Percentiles rank a stretch among this genome's conserved stretches.
Evolutionary conservation across 2,797 vertebrate genomes (phyloP).

Genomic region (Pempheris klunzingeri): DNA sequence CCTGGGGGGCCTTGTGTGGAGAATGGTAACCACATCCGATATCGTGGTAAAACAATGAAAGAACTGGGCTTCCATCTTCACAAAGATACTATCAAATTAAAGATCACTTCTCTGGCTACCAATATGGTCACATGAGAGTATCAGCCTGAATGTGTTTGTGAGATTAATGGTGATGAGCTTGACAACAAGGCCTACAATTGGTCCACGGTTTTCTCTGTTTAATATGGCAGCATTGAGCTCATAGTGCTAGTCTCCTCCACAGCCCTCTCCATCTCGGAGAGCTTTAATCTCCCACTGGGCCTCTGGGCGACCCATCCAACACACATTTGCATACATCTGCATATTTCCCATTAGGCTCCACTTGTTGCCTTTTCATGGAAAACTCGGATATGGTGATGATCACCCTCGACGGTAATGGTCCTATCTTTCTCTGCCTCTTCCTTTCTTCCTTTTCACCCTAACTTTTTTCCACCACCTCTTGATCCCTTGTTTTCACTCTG

Average conservation of each 20-base stretch:
- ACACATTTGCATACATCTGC: slow-evolving; percentile 85
- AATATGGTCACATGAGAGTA: slow-evolving; percentile 23
- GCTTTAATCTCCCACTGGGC: slow-evolving; percentile 82
- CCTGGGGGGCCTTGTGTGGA: slow-evolving; percentile 13
- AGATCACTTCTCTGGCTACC: slow-evolving; percentile 36
- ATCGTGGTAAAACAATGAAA: slow-evolving; percentile 31
- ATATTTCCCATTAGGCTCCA: slow-evolving; percentile 84
- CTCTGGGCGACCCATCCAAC: slow-evolving; percentile 78
- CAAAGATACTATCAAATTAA: slow-evolving; percentile 57
- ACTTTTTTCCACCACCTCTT: slow-evolving; percentile 28
- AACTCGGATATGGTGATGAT: slow-evolving; percentile 78
- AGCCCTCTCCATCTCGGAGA: slow-evolving; percentile 74
- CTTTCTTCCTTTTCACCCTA: slow-evolving; percentile 25
- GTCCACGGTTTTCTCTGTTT: slow-evolving; percentile 42
- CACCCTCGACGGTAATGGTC: slow-evolving; percentile 72
- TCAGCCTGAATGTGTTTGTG: slow-evolving; percentile 39
- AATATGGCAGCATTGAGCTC: slow-evolving; percentile 58
- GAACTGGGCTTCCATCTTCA: slow-evolving; percentile 12
- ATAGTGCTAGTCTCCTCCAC: slow-evolving; percentile 54
- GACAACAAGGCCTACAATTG: slow-evolving; percentile 42
- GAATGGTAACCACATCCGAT: slow-evolving; percentile 33
- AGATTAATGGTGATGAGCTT: slow-evolving; percentile 47
- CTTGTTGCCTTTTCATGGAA: slow-evolving; percentile 81
- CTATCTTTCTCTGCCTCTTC: slow-evolving; percentile 59
- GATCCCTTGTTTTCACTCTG: slow-evolving; percentile 50